Evolutionary conservation across 1,140 invertebrate species (phyloP), one percentile per base, ranked within the genome.

Genomic region (Euura lappo): DNA sequence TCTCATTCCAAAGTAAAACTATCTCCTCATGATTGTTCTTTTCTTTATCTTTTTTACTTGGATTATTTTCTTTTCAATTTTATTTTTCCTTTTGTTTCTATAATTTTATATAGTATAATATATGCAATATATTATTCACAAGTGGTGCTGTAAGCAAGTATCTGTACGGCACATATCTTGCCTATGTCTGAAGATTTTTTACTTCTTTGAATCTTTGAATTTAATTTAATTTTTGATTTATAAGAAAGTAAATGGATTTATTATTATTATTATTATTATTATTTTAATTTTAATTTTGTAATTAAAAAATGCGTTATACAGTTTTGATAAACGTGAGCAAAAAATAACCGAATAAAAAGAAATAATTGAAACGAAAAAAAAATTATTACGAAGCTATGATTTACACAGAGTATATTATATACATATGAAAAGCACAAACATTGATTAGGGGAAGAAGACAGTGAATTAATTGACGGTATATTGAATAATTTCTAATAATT

Each of bases 391-490:
- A 28, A 28, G 28, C 28, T 28, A 28, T 28, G 28, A 28, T 28
- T 28, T 28, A 28, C 28, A 60, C 13, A n/a, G 13, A 60, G 13
- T 8, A 60, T 60, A 60, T 11, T 60, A 60, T 60, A 60, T 60
- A 60, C 8, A n/a, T 60, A 60, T 60, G 51, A 8, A 60, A n/a
- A 60, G 51, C 51, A 60, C 51, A 60, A 60, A 60, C 51, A 60
- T 60, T 60, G 8, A 60, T 60, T 60, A 8, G 13, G 4, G 51
- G 13, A 60, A 60, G 13, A 8, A 60, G 51, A n/a, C 4, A n/a
- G 51, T 60, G 2, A 8, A 3, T 3, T 60, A 60, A 60, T 60
- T 60, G 51, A 60, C 6, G 8, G 0, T 60, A n/a, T n/a, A 60
- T 60, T 60, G 28, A 28, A 28, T 28, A 28, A 28, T 28, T 28